Conservation (phyloP, 1,140 invertebrate species). For the Hormaphis cornu region DNA sequence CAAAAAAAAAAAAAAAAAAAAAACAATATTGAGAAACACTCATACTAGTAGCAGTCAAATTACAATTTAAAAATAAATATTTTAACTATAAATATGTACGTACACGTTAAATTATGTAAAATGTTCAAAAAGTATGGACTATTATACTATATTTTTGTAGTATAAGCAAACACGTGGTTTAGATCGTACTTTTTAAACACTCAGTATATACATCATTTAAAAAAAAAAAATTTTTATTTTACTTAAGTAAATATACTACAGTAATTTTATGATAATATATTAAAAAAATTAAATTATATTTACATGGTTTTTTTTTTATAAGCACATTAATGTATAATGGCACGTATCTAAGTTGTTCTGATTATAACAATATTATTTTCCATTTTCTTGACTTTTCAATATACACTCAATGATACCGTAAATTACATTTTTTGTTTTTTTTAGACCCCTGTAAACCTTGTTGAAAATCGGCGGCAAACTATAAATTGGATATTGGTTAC, state of each 20-base stretch:
- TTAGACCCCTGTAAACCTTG: not conserved
- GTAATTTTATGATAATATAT: slow-evolving; percentile 14
- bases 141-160: too few relatives aligned
- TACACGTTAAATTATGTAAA: too few relatives aligned
- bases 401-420: not conserved
- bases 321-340: slow-evolving; percentile 30
- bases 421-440: not conserved
- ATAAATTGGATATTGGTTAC: too few relatives aligned
- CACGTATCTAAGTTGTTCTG: slow-evolving; percentile 18
- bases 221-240: not conserved
- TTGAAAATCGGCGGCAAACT: slow-evolving; percentile 8
- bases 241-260: slow-evolving; percentile 15
- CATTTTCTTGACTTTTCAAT: slow-evolving; percentile 14
- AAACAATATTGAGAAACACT: slow-evolving; percentile 18
- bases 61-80: slow-evolving; percentile 6
- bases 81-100: too few relatives aligned
- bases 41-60: slow-evolving; percentile 14
- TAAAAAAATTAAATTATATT: not conserved
- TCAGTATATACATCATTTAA: not conserved
- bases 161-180: too few relatives aligned
- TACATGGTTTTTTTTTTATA: slow-evolving; percentile 6
- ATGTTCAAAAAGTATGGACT: too few relatives aligned
- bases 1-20: slow-evolving; percentile 21
- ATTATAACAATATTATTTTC: slow-evolving; percentile 2
- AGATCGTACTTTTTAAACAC: too few relatives aligned